phyloP scores from a whole-genome alignment of 2,888 invertebrate genomes.

The Nymphalis c-album region DNA sequence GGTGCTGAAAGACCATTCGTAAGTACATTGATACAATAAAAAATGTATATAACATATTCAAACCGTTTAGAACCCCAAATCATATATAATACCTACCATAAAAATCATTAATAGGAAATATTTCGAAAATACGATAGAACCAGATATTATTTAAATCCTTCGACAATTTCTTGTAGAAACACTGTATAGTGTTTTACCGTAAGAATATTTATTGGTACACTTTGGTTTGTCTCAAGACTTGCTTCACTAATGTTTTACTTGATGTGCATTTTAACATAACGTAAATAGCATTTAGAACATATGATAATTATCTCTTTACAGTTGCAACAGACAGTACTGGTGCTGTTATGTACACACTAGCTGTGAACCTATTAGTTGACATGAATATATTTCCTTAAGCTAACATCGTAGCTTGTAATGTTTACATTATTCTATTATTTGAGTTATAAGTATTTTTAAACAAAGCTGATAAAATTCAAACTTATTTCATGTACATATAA shows the following conservation, averaged over 20 bases:
- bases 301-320: conserved; percentile 26
- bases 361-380: conserved; percentile 12
- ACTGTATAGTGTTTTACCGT: not conserved
- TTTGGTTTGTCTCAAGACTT: not conserved
- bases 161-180: no score
- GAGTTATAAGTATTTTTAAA: not conserved
- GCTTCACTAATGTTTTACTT: conserved; percentile 4
- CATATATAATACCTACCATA: no score
- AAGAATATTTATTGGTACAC: not conserved
- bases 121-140: no score
- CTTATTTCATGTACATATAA: no score
- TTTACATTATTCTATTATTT: not conserved
- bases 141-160: no score
- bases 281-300: conserved; percentile 15
- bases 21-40: conserved; percentile 62
- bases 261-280: not conserved
- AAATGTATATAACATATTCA: not conserved
- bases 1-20: conserved; percentile 91
- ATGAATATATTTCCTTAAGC: conserved; percentile 18
- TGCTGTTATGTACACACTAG: conserved; percentile 17
- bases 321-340: conserved; percentile 18
- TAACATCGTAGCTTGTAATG: conserved; percentile 17
- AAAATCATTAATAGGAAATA: no score
- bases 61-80: not conserved
- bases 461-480: not conserved